Conservation (phyloP, 2,888 invertebrate species). For the Megaustenia siamemsis region DNA sequence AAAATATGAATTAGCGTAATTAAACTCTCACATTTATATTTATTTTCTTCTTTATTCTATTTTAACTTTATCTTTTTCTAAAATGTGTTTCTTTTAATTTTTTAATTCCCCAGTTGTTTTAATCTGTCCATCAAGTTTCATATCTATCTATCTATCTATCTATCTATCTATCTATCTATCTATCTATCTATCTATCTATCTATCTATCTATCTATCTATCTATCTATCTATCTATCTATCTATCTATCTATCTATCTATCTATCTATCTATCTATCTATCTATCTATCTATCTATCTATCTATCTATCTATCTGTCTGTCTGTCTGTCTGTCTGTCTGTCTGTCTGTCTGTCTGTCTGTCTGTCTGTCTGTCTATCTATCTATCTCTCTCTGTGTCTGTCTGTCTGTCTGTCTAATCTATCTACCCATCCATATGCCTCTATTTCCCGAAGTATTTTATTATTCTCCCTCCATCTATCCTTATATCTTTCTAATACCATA, state of each 20-base stretch:
- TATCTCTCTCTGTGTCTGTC: too few relatives aligned
- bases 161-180: background rate
- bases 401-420: background rate
- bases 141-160: too few relatives aligned
- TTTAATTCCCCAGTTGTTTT: background rate
- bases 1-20: too few relatives aligned
- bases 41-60: background rate
- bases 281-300: background rate
- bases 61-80: background rate
- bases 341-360: background rate
- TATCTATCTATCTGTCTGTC: too few relatives aligned
- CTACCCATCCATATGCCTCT: background rate
- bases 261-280: background rate
- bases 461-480: too few relatives aligned
- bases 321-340: background rate
- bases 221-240: background rate
- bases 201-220: too few relatives aligned
- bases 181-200: too few relatives aligned
- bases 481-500: too few relatives aligned
- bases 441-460: too few relatives aligned
- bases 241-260: background rate
- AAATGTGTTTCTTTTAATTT: background rate
- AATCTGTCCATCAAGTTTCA: background rate
- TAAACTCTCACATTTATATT: background rate
- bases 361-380: too few relatives aligned